Percentiles rank a stretch among this genome's conserved stretches.
Evolutionary conservation across 2,888 invertebrate species (phyloP).

Genomic region (Amiota mariae): DNA sequence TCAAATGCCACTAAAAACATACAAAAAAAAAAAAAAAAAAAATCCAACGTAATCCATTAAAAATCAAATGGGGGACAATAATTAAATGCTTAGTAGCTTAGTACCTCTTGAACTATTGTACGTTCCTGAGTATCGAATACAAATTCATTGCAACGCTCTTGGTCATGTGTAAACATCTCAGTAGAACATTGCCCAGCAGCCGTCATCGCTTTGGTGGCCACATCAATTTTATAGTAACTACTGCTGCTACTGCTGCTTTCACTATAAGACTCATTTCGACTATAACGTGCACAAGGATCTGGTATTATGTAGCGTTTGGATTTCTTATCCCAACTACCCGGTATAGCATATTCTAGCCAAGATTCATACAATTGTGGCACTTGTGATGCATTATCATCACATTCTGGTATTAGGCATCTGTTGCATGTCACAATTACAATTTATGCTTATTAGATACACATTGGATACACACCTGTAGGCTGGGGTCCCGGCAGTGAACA

Average conservation of each 20-base stretch:
- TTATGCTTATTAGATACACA: background rate
- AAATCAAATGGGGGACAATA: background rate
- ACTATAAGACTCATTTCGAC: constrained; percentile 45
- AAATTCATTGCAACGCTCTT: constrained; percentile 75
- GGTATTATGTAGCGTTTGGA: constrained; percentile 63
- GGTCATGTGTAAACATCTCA: constrained; percentile 71
- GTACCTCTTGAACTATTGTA: constrained; percentile 77
- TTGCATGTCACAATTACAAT: background rate
- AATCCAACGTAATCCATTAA: background rate
- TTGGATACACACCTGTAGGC: constrained; percentile 75
- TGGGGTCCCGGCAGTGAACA: constrained; percentile 78
- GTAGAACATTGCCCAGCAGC: constrained; percentile 36
- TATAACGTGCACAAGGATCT: constrained; percentile 64
- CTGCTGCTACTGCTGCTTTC: background rate
- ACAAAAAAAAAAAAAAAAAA: too few relatives aligned
- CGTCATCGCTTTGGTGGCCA: background rate
- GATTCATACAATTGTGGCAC: constrained; percentile 54
- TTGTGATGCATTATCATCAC: constrained; percentile 71
- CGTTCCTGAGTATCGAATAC: constrained; percentile 75
- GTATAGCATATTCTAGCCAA: constrained; percentile 76
- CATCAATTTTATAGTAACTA: background rate
- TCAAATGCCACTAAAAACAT: constrained; percentile 78
- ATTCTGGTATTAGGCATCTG: constrained; percentile 76
- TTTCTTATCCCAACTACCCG: constrained; percentile 65
- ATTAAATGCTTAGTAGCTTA: constrained; percentile 44